Conservation (phyloP, 2,113 vertebrate genomes). For the Phoxinus phoxinus region DNA sequence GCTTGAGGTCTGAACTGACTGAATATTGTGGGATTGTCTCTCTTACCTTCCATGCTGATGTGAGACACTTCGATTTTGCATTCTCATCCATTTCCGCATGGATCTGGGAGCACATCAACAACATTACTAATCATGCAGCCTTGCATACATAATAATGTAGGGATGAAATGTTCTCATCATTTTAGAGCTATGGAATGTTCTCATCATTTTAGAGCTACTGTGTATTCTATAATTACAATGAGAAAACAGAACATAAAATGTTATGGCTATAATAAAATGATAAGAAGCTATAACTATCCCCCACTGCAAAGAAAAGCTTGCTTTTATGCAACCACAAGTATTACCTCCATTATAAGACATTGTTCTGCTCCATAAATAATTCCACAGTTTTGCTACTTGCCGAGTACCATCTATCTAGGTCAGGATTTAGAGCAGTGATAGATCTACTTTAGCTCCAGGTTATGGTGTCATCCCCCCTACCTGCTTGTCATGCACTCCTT, state of each 20-base stretch:
- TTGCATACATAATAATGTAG: neutral
- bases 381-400: neutral
- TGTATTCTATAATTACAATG: neutral
- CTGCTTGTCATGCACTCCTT: slow-evolving; percentile 69
- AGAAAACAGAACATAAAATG: neutral
- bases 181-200: neutral
- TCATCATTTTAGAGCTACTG: neutral
- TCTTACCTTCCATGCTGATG: slow-evolving; percentile 69
- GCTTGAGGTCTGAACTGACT: neutral
- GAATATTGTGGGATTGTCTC: neutral
- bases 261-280: neutral
- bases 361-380: slow-evolving; percentile 28
- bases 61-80: slow-evolving; percentile 73
- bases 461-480: slow-evolving; percentile 62
- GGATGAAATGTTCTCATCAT: neutral
- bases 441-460: slow-evolving; percentile 26
- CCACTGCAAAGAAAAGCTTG: neutral
- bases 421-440: slow-evolving; percentile 47
- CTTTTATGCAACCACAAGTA: neutral
- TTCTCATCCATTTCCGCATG: slow-evolving; percentile 72
- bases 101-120: slow-evolving; percentile 69
- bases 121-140: neutral
- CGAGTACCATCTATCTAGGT: slow-evolving; percentile 56
- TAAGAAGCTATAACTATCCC: neutral
- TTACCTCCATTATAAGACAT: neutral